Base-by-base conservation (phyloP, 2,113 vertebrate genomes). In the Ptyas mucosa region DNA sequence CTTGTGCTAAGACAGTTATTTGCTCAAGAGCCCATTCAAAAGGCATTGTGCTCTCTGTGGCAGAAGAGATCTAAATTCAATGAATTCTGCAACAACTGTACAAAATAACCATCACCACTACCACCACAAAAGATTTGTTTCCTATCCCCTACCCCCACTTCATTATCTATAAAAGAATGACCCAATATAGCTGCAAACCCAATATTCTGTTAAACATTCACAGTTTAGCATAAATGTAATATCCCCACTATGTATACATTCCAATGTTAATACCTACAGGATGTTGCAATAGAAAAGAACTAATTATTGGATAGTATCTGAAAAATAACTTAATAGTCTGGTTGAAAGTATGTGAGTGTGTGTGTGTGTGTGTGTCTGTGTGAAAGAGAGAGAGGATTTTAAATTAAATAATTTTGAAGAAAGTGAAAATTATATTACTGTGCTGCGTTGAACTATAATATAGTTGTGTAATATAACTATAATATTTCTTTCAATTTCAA, bases 1-100 rank as follows among this genome's bases (percentile, higher is more conserved):
- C 69, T 57, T 90, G 54, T 64, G 91, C 58, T 55, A 69, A 96
- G 88, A 90, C 92, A 85, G 94, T 94, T 8, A 94, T 94, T 96
- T 94, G 90, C 75, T 93, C 90, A 88, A 95, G 87, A 92, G 5
- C 6, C 9, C 12, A 57, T 93, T 85, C 88, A 92, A 91, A 93
- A 95, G 95, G 91, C 49, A 89, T 69, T 53, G 34, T 46, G 69
- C 89, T 39, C 7, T 87, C 39, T 23, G 92, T 55, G 95, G 91
- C 24, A 95, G 69, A 0, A 85, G 1, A 57, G 39, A 96, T 81
- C 51, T 61, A 53, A 93, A 85, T 85, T 94, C 93, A 86, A 87
- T 58, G 46, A 85, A 89, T 87, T 87, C n/a, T 14, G 54, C 46
- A 93, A 87, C 55, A 61, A 86, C 88, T 51, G 14, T 21, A 81